Base-by-base conservation (phyloP, 2,797 vertebrate species). In the Xenops minutus region DNA sequence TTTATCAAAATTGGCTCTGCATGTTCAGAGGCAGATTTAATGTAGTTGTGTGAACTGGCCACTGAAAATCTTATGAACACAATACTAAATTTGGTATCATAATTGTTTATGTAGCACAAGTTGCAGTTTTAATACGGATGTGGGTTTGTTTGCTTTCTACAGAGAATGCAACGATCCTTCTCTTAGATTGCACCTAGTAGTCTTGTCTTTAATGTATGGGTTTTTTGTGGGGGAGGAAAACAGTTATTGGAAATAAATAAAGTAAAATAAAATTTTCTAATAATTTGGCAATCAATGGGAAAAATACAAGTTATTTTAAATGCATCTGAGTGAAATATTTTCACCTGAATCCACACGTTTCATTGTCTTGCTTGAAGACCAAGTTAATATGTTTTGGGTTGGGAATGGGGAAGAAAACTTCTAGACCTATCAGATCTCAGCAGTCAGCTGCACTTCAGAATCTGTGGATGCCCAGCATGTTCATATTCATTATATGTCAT, bases 391-490 rank as follows among this genome's bases (percentile, higher is more conserved):
- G 30, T 30, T 85, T 82, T 64, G 74, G 27, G 8, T 13, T 56
- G 48, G 26, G 34, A 91, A 85, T 20, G 30, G 56, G 29, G 19
- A 74, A 58, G 64, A 71, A 41, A 82, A 62, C 39, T 76, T 62
- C 44, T 51, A 58, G n/a, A 43, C 13, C 72, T 55, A 39, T 48
- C 69, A 68, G 62, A 46, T 51, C 75, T 74, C 63, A 54, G 37
- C 32, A 77, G 61, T 49, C 91, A 92, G 44, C 39, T 92, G 67
- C 29, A 64, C 39, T 64, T 83, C 69, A n/a, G 82, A 91, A 63
- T 51, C 74, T 69, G 66, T 51, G 18, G 8, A 64, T 74, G 43
- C 10, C 7, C 16, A 67, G 76, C 43, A 62, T 29, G 32, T 73
- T 74, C 14, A 3, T 37, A 86, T 69, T 48, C 14, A 1, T 69